Evolutionary conservation across 2,888 invertebrate genomes (phyloP), one percentile per base, ranked within the genome.

Genomic region (Dorcus hopei): DNA sequence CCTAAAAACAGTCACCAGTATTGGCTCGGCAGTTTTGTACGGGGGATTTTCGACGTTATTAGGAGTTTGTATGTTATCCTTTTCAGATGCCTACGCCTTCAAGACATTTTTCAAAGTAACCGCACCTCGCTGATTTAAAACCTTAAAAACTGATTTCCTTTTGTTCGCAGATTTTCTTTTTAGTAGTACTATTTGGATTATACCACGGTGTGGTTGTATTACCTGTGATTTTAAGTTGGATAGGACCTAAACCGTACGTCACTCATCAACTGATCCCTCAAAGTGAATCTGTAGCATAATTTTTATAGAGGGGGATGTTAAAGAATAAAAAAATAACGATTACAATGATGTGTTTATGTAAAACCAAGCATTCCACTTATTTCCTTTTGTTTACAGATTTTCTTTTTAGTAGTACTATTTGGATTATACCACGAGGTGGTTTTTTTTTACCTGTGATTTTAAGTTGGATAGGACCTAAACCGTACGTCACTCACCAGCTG

Each of bases 41-140:
- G 92, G 91, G 3, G 91, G 91, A 1, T 84, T 90, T 26, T 90
- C 91, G 2, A 91, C 91, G 3, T 80, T 91, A 40, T 80, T 92
- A 9, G 87, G 91, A 0, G 81, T 91, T 45, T 84, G 87, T 8
- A 82, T 90, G 70, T 81, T 92, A 54, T 84, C 85, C 59, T 82
- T 84, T 67, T 90, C 91, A 0, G 83, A 85, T 65, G 87, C 90
- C 3, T 91, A 91, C 71, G 89, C 89, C 0, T 92, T 91, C 74
- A 84, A 85, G 64, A 82, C 89, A 9, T 92, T 92, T 74, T 86
- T 87, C 69, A 86, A 85, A 79, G 83, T 84, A 70, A 63, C 48
- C 58, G 7, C 26, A 5, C 0, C 6, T 11, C 26, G 7, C 26
- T 7, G 26, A 6, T 7, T 6, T 6, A 33, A 52, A 57, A 47